These are phyloP conservation scores for Phrynocephalus versicolor DNA, from an alignment of 2,113 vertebrate genomes.

Conservation along the genomic window DNA sequence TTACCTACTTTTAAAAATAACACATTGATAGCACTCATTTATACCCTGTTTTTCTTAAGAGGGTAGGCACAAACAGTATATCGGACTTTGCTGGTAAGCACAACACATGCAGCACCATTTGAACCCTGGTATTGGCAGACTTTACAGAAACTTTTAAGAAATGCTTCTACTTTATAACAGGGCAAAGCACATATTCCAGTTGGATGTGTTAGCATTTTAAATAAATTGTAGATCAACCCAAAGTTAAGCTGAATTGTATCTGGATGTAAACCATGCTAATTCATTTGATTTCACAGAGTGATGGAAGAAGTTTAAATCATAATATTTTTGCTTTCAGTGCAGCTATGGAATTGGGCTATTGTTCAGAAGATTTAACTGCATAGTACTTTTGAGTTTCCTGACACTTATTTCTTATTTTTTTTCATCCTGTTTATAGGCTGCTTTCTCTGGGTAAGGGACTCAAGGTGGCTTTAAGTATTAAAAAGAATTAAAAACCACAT, in stretches of 20 bases:
- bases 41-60: background rate
- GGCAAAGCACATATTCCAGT: background rate
- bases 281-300: rapidly evolving
- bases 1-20: background rate
- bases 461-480: too few species aligned
- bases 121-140: background rate
- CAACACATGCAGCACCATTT: background rate
- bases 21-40: background rate
- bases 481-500: too few species aligned
- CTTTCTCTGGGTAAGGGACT: too few species aligned
- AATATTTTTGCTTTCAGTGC: background rate
- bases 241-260: background rate
- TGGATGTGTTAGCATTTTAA: background rate
- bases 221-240: background rate
- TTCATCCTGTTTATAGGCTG: too few species aligned
- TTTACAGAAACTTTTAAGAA: background rate
- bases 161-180: background rate
- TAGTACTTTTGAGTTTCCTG: background rate
- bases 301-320: background rate
- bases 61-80: background rate
- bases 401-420: too few species aligned
- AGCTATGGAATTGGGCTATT: background rate
- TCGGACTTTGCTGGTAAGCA: slow-evolving; percentile 10
- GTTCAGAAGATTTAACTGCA: background rate
- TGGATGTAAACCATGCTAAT: background rate